These are phyloP conservation scores for Diuraphis noxia DNA, from an alignment of 1,140 invertebrate genomes.

Conservation along the genomic window DNA sequence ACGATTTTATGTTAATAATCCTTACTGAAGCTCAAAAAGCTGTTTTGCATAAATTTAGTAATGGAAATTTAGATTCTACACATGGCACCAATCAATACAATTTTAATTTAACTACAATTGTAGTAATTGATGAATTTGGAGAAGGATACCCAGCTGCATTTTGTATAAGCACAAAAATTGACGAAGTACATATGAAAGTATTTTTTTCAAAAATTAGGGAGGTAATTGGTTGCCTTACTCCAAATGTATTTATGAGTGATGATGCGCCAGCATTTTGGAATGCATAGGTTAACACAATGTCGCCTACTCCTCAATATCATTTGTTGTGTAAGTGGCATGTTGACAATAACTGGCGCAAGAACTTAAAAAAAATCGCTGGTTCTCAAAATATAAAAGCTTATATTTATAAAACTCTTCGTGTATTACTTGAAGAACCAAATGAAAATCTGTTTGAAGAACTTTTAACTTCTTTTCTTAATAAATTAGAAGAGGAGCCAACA, in stretches of 20 bases:
- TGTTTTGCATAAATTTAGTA: conserved; percentile 24
- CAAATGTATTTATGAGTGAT: conserved; percentile 47
- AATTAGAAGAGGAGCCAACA: not conserved
- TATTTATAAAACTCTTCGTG: not conserved
- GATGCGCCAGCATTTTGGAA: not conserved
- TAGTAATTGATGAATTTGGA: conserved; percentile 54
- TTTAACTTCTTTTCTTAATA: not conserved
- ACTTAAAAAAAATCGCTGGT: not conserved
- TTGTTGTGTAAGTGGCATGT: conserved; percentile 50
- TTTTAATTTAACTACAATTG: conserved; percentile 46
- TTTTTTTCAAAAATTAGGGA: conserved; percentile 31
- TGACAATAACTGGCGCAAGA: conserved; percentile 26
- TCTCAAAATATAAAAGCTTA: not conserved
- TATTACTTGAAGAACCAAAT: not conserved
- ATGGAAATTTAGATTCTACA: conserved; percentile 33
- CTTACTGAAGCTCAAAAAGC: conserved; percentile 42
- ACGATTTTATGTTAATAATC: conserved; percentile 42
- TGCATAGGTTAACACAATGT: not conserved
- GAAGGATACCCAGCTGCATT: conserved; percentile 13
- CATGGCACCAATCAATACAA: conserved; percentile 20
- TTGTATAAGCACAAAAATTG: conserved; percentile 10
- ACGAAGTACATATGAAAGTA: not conserved
- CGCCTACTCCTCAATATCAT: not conserved
- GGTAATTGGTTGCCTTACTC: not conserved
- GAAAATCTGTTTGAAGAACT: not conserved